Evolutionary conservation across 2,113 vertebrate genomes (phyloP).

Genomic region (Rousettus leschenaultii): DNA sequence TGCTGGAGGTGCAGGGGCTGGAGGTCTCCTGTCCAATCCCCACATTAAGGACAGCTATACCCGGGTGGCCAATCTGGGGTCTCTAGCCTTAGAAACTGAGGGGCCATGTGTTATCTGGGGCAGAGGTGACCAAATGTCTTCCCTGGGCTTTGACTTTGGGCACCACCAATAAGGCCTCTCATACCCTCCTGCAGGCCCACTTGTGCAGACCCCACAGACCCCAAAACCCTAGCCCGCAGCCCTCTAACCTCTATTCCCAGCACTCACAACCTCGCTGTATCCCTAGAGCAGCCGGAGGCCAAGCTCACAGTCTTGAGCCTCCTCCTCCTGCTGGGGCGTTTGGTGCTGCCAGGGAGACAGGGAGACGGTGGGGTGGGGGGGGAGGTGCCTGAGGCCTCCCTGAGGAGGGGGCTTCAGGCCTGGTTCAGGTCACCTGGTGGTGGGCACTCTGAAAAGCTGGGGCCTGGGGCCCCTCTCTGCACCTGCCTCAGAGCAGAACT

Average conservation of each 20-base stretch:
- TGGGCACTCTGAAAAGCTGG: not conserved
- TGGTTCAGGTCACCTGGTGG: not conserved
- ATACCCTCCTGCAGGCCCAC: not conserved
- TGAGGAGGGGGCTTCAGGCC: not conserved
- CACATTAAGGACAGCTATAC: no score
- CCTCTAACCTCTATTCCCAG: not conserved
- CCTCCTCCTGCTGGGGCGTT: not conserved
- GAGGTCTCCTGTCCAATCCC: not conserved
- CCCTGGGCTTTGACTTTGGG: not conserved
- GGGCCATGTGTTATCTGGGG: not conserved
- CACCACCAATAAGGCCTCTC: not conserved
- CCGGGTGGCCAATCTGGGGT: not conserved
- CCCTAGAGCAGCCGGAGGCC: not conserved
- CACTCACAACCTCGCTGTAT: no score
- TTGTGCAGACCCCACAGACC: not conserved
- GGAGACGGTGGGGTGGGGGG: accelerated
- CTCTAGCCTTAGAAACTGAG: not conserved
- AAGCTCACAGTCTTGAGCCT: not conserved
- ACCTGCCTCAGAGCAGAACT: not conserved
- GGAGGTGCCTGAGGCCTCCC: no score
- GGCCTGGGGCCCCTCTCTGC: not conserved
- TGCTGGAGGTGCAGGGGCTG: not conserved
- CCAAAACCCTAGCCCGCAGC: not conserved
- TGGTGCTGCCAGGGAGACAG: not conserved
- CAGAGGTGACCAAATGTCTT: no score